Evolutionary conservation across 2,113 vertebrate genomes (phyloP), one percentile per base, ranked within the genome.

Genomic region (Rhadina sibilatrix): DNA sequence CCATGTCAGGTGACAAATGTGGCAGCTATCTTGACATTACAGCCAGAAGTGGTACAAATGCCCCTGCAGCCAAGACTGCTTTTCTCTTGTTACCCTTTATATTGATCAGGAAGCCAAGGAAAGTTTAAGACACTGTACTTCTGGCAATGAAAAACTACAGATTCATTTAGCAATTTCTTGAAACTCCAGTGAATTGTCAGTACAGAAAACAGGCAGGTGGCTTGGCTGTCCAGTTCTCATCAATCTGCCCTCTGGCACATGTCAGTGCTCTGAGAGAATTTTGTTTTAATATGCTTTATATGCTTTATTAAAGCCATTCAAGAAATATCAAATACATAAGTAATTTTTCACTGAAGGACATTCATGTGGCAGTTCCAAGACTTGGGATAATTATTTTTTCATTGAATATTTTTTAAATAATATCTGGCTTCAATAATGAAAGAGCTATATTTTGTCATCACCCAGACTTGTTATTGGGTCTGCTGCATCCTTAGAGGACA

Each of bases 221-320:
- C 76, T 61, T 61, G 52, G 74, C 75, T 79, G 65, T 66, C 83
- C 54, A 95, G 47, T 53, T 87, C 59, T 87, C 81, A 94, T 94
- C 77, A 86, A 91, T 92, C 60, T 89, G 70, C 82, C 88, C 90
- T 88, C 86, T 94, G 89, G 90, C 91, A 83, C 17, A 9, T 82
- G 77, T 86, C 64, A 92, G 56, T 68, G 52, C 65, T 88, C 94
- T 17, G 18, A 42, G 24, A 74, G 30, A 80, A 89, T 85, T 92
- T 77, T 49, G 59, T 78, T 90, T 93, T 90, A 69, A 69, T 53
- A 38, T 46, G 35, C 20, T 49, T 85, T 56, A 40, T 49, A 85
- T 33, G 14, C 70, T 87, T 83, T 97, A 96, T 96, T 93, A 93
- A 96, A 82, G 35, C 40, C 56, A 83, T 59, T 83, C 79, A 86